phyloP scores from a whole-genome alignment of 35 echinoderm and acorn worm genomes.

The Amphiura filiformis region DNA sequence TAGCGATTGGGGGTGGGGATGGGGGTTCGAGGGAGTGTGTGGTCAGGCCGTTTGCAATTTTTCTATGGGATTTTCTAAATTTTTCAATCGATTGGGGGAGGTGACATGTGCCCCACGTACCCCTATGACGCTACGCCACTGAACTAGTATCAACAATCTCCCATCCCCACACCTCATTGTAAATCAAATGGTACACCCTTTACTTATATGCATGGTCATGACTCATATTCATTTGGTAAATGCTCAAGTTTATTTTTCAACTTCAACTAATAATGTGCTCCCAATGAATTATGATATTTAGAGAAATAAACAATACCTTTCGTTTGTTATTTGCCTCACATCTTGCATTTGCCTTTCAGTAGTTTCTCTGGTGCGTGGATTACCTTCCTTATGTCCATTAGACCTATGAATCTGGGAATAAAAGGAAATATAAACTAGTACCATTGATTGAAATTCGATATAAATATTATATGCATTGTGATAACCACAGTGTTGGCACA shows the following conservation, averaged over 20 bases:
- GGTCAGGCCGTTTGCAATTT: too few species aligned
- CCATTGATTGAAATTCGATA: background rate
- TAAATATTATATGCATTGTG: background rate
- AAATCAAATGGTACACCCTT: too few species aligned
- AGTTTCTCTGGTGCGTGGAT: background rate
- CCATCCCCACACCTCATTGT: too few species aligned
- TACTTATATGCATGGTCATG: too few species aligned
- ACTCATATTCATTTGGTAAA: too few species aligned
- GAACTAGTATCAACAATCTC: background rate
- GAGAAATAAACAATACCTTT: background rate
- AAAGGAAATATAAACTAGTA: background rate
- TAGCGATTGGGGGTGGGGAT: too few species aligned
- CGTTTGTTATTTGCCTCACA: background rate
- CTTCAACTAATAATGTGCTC: background rate
- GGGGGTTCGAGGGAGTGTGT: too few species aligned
- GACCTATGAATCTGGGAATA: background rate
- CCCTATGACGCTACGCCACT: too few species aligned
- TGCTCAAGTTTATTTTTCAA: background rate
- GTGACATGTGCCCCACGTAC: too few species aligned
- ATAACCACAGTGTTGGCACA: background rate
- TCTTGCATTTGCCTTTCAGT: background rate
- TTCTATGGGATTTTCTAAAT: too few species aligned
- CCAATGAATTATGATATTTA: background rate
- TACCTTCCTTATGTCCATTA: background rate
- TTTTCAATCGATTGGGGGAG: too few species aligned